A percentile compares a stretch with the other conserved stretches of the same genome.
These are phyloP conservation scores for Spodoptera litura DNA, from an alignment of 1,140 invertebrate species.

Conservation along the genomic window DNA sequence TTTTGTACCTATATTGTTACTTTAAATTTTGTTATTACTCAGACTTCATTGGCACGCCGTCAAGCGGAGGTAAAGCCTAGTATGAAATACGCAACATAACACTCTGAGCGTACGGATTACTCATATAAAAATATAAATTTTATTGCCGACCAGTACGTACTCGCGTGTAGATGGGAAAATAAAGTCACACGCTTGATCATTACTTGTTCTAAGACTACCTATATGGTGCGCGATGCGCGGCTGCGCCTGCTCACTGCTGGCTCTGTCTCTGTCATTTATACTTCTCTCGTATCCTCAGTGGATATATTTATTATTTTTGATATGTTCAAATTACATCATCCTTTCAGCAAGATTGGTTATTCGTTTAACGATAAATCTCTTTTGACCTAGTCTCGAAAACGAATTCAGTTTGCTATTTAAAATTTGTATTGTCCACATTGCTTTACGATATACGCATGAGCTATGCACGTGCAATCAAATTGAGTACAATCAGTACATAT, in stretches of 20 bases:
- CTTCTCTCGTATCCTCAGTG: not conserved
- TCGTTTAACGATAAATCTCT: too few species aligned
- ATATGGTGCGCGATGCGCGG: not conserved
- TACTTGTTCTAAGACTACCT: not conserved
- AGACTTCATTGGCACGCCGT: slow-evolving; percentile 4
- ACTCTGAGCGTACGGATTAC: not conserved
- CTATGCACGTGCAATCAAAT: too few species aligned
- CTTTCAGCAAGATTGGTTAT: too few species aligned
- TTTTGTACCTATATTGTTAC: not conserved
- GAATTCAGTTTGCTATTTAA: slow-evolving; percentile 52
- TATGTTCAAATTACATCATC: too few species aligned
- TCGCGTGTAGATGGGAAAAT: not conserved
- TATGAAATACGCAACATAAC: too few species aligned
- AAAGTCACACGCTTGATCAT: slow-evolving; percentile 2
- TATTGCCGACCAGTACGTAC: not conserved
- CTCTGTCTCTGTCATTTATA: slow-evolving; percentile 45
- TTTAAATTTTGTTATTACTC: not conserved
- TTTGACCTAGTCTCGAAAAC: not conserved
- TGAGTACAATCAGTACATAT: not conserved
- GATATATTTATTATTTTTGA: not conserved
- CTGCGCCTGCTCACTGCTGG: slow-evolving; percentile 22
- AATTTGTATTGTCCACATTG: too few species aligned
- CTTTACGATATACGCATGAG: too few species aligned
- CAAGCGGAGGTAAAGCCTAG: not conserved
- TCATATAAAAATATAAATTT: slow-evolving; percentile 6